phyloP scores from a whole-genome alignment of 2,113 vertebrate genomes.

The Lophochroa leadbeateri region DNA sequence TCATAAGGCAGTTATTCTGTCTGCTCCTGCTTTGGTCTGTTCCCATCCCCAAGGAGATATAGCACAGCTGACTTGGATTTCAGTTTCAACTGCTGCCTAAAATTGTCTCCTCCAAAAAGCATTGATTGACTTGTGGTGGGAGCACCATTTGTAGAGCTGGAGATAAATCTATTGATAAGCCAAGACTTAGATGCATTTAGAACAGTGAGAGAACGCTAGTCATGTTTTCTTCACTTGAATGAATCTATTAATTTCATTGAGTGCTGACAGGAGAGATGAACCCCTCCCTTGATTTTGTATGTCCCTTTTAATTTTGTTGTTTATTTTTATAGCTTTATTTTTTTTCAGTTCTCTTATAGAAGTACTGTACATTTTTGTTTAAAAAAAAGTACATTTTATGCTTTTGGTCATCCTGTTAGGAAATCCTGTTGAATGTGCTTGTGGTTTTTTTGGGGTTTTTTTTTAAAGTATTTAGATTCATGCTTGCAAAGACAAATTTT shows the following conservation, averaged over 20 bases:
- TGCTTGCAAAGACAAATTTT: not conserved
- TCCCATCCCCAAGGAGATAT: not conserved
- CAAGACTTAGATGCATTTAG: not conserved
- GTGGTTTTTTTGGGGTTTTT: not conserved
- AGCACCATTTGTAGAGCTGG: not conserved
- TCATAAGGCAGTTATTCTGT: slow-evolving; percentile 16
- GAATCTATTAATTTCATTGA: not conserved
- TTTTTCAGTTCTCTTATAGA: not conserved
- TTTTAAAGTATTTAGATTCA: not conserved
- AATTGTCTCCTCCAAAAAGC: not conserved
- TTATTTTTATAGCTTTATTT: not conserved
- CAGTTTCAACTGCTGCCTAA: not conserved
- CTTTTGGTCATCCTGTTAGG: not conserved
- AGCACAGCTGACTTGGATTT: not conserved
- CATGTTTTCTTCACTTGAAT: not conserved
- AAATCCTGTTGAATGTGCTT: not conserved
- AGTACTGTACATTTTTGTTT: not conserved
- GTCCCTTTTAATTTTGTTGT: not conserved
- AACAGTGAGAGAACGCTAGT: not conserved
- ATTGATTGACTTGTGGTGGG: not conserved
- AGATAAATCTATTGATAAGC: not conserved
- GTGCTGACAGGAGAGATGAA: not conserved
- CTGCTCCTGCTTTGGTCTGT: not conserved
- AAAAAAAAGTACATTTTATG: not conserved
- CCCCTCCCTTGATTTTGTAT: not conserved